These are phyloP conservation scores for Apogon talboti DNA, from an alignment of 2,797 vertebrate species.

Conservation along the genomic window DNA sequence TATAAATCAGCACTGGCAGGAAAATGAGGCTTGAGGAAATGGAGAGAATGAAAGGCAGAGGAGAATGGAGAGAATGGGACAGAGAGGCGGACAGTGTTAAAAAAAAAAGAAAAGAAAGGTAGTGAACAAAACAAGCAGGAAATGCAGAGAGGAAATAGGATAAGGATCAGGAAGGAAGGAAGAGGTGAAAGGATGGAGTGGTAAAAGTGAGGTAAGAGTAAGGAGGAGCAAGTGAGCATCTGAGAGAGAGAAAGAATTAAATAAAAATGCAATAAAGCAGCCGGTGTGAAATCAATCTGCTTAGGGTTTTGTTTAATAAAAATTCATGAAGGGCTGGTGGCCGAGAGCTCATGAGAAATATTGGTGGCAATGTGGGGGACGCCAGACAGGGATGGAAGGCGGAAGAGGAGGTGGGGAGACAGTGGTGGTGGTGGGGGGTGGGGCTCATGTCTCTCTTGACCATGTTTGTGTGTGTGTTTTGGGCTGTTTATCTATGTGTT, in stretches of 20 bases:
- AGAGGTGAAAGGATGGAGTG: slow-evolving; percentile 62
- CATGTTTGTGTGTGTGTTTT: slow-evolving; percentile 61
- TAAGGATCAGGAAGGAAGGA: not conserved
- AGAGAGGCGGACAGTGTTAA: slow-evolving; percentile 41
- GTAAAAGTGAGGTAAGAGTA: slow-evolving; percentile 64
- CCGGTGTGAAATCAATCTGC: slow-evolving; percentile 97
- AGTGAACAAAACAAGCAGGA: too few relatives aligned
- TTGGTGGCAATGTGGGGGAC: slow-evolving; percentile 80
- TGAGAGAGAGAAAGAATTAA: slow-evolving; percentile 90
- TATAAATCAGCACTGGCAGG: slow-evolving; percentile 81
- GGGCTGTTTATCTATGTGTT: slow-evolving; percentile 76
- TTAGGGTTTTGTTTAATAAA: slow-evolving; percentile 99
- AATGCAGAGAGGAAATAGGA: not conserved
- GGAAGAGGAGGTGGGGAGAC: not conserved
- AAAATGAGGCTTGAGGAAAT: slow-evolving; percentile 75
- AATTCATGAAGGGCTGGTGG: slow-evolving; percentile 97
- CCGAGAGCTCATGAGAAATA: slow-evolving; percentile 93
- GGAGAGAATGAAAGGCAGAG: slow-evolving; percentile 61
- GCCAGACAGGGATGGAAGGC: slow-evolving; percentile 43
- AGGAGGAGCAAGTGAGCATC: slow-evolving; percentile 73
- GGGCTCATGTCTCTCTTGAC: slow-evolving; percentile 66
- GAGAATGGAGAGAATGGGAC: slow-evolving; percentile 45
- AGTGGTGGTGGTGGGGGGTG: not conserved
- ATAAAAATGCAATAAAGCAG: slow-evolving; percentile 99
- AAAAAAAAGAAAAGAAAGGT: slow-evolving; percentile 7